Evolutionary conservation across 2,113 vertebrate genomes (phyloP), one percentile per base, ranked within the genome.

Genomic region (Vanacampus margaritifer): DNA sequence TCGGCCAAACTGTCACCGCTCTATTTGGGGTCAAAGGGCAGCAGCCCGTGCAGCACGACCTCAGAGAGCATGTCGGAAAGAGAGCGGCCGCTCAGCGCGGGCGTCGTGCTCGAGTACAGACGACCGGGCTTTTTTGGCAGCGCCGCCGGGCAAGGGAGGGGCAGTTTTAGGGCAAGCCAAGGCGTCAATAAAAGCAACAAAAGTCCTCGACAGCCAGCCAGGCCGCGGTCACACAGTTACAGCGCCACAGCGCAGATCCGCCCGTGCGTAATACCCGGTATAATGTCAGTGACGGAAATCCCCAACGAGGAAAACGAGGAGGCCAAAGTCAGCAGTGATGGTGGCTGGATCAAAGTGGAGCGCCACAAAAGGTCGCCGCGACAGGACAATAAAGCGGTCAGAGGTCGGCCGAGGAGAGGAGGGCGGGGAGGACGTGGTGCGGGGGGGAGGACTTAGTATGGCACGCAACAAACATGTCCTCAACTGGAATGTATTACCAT

Each of bases 311-410:
- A 84, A 2, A 90, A 87, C 46, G 93, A 93, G 51, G 93, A 92
- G 51, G 80, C 75, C 85, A 94, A 89, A 84, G 86, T 70, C 68
- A 85, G 83, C n/a, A 43, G 3, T 2, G 96, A 97, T 1, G 94
- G 94, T 0, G 96, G 94, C 0, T 99, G 97, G 97, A 95, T 93
- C 69, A 96, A 93, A 85, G 96, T 99, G 79, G 94, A 96, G 69
- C 88, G 95, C 6, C 81, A 82, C 0, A 97, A 93, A 82, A 95
- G 93, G 86, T 62, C 91, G 56, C 84, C 88, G 64, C 91, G 92
- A 74, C 93, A 86, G 74, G 92, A 93, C 71, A 86, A 82, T 81
- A 92, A 91, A 88, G 88, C 89, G 56, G 64, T 69, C 1, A 74
- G 90, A 3, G 77, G 91, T 79, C 94, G 95, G 76, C 63, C 56